Conservation (phyloP, 2,888 invertebrate genomes). For the Lasioglossum vierecki region DNA sequence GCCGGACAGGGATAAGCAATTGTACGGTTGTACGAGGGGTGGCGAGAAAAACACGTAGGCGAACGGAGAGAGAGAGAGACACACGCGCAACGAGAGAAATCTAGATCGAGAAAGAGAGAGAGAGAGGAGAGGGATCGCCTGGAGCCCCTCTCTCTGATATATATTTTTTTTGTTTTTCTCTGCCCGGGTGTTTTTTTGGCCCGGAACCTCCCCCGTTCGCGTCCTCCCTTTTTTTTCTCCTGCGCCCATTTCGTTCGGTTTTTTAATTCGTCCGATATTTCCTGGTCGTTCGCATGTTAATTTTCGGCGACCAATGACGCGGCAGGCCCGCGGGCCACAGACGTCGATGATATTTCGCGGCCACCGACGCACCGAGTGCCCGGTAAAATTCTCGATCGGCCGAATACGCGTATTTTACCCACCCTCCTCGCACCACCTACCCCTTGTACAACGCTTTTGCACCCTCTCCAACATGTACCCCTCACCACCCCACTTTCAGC, state of each 20-base stretch:
- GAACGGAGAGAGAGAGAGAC: conserved; percentile 11
- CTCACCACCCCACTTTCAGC: neutral
- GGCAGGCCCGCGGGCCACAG: conserved; percentile 78
- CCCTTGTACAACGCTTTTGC: neutral
- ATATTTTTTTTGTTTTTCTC: conserved; percentile 51
- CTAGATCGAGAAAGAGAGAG: neutral
- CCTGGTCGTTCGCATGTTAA: conserved; percentile 82
- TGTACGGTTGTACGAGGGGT: neutral
- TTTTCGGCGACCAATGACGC: conserved; percentile 80
- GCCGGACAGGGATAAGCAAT: conserved; percentile 18
- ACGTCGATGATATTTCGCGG: conserved; percentile 78
- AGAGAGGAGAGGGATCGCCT: conserved; percentile 27
- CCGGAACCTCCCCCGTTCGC: neutral
- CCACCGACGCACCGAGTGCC: conserved; percentile 50
- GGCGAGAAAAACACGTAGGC: conserved; percentile 35
- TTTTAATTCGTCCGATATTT: conserved; percentile 79
- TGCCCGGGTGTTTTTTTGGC: neutral
- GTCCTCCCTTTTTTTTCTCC: conserved; percentile 39
- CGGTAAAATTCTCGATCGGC: conserved; percentile 72
- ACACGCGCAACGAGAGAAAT: no score
- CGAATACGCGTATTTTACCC: conserved; percentile 48
- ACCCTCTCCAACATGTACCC: neutral
- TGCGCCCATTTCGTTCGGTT: conserved; percentile 66
- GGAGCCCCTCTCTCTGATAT: conserved; percentile 67
- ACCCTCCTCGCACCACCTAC: neutral